Evolutionary conservation across 2,797 vertebrate species (phyloP).

Genomic region (Craterocephalus amniculus): DNA sequence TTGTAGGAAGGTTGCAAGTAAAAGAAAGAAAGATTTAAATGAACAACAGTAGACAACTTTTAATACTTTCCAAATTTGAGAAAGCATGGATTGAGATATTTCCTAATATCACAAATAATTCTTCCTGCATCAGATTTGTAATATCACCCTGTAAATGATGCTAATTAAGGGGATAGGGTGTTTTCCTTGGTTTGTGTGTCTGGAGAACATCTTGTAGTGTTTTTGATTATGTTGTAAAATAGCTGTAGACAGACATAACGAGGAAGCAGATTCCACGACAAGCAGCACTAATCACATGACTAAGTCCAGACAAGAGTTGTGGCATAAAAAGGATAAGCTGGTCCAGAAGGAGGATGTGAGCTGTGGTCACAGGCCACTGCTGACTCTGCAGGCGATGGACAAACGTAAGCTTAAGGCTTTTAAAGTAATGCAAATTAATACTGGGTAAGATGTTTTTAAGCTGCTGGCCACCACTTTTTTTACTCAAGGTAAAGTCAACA

Average conservation of each 20-base stretch:
- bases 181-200: not conserved
- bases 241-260: not conserved
- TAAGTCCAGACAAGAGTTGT: constrained; percentile 27
- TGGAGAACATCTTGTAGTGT: not conserved
- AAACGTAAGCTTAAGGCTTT: not conserved
- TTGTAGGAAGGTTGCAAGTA: not conserved
- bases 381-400: constrained; percentile 2
- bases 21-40: not conserved
- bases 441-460: not conserved
- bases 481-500: not conserved
- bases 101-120: not conserved
- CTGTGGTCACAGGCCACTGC: constrained; percentile 5
- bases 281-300: constrained; percentile 34
- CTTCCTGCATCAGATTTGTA: not conserved
- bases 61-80: not conserved
- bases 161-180: not conserved
- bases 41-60: not conserved
- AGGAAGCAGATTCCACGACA: not conserved
- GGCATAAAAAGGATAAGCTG: constrained; percentile 37
- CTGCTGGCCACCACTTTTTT: not conserved
- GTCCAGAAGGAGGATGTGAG: constrained; percentile 33
- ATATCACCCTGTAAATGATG: not conserved
- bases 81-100: not conserved
- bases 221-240: not conserved
- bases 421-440: not conserved